These are phyloP conservation scores for Ecliptopera silaceata DNA, from an alignment of 2,888 invertebrate species.

Conservation along the genomic window DNA sequence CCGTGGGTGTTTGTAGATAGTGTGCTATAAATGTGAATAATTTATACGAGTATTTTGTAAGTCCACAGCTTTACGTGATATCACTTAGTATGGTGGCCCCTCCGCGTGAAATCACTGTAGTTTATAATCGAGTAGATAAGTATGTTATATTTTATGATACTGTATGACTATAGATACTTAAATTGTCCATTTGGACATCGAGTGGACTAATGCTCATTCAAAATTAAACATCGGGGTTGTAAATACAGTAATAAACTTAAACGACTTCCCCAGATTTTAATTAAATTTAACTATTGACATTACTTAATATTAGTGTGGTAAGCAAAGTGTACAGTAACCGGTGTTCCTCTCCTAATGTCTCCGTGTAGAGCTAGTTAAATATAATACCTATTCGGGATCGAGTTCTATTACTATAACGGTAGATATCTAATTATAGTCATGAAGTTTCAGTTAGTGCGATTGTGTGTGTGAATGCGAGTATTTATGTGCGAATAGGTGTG, in stretches of 20 bases:
- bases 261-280: constrained; percentile 68
- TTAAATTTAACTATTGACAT: constrained; percentile 65
- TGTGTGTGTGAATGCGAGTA: constrained; percentile 40
- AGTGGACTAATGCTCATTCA: constrained; percentile 73
- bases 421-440: constrained; percentile 64
- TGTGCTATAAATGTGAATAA: constrained; percentile 83
- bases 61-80: constrained; percentile 81
- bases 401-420: constrained; percentile 65
- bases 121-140: constrained; percentile 57
- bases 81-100: constrained; percentile 72
- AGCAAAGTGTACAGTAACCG: constrained; percentile 78
- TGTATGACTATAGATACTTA: constrained; percentile 54
- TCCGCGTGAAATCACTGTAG: constrained; percentile 63
- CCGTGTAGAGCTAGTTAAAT: constrained; percentile 73
- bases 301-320: constrained; percentile 60
- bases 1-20: constrained; percentile 80
- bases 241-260: constrained; percentile 65
- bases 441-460: constrained; percentile 51
- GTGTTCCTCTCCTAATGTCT: constrained; percentile 80
- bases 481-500: constrained; percentile 33
- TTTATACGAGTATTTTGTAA: constrained; percentile 83
- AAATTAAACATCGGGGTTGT: constrained; percentile 70
- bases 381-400: constrained; percentile 63
- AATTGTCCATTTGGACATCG: constrained; percentile 68
- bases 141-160: constrained; percentile 79